Percentiles rank a stretch among this genome's conserved stretches.
These are phyloP conservation scores for Austrolebias charrua DNA, from an alignment of 2,797 vertebrate genomes.

Conservation along the genomic window DNA sequence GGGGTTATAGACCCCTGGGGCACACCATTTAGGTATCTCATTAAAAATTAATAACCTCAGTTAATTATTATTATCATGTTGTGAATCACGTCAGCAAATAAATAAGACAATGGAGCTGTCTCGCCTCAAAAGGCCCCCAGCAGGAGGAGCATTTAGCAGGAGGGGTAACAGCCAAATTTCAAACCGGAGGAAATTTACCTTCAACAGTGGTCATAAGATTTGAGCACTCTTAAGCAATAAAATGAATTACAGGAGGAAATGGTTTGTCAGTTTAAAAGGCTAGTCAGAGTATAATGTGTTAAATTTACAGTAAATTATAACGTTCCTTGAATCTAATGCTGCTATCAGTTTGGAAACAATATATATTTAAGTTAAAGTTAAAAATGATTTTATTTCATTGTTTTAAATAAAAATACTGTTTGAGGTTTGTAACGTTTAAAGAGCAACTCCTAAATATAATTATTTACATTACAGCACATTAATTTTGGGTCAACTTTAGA, in stretches of 20 bases:
- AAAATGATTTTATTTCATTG: too few species aligned
- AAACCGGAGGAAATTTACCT: slow-evolving; percentile 51
- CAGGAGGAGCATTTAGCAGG: slow-evolving; percentile 22
- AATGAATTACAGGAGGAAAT: slow-evolving; percentile 45
- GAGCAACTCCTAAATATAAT: too few species aligned
- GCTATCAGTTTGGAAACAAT: too few species aligned
- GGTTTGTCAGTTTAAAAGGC: slow-evolving; percentile 27
- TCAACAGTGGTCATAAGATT: slow-evolving; percentile 31
- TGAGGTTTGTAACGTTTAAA: too few species aligned
- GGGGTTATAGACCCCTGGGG: slow-evolving; percentile 79
- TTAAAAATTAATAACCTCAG: slow-evolving; percentile 84
- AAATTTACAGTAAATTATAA: neutral
- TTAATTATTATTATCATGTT: slow-evolving; percentile 83
- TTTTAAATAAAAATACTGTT: too few species aligned
- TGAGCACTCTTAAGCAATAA: slow-evolving; percentile 52
- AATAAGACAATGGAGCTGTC: slow-evolving; percentile 71
- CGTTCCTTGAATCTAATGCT: neutral
- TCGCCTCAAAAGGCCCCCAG: slow-evolving; percentile 19
- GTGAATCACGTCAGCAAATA: slow-evolving; percentile 75
- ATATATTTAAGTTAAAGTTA: too few species aligned
- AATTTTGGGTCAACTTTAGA: too few species aligned
- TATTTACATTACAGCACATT: too few species aligned
- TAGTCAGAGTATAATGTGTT: neutral
- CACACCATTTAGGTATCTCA: slow-evolving; percentile 80
- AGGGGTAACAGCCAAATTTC: slow-evolving; percentile 37